Base-by-base conservation (phyloP, 2,113 vertebrate species). In the Myiagra hebetior region DNA sequence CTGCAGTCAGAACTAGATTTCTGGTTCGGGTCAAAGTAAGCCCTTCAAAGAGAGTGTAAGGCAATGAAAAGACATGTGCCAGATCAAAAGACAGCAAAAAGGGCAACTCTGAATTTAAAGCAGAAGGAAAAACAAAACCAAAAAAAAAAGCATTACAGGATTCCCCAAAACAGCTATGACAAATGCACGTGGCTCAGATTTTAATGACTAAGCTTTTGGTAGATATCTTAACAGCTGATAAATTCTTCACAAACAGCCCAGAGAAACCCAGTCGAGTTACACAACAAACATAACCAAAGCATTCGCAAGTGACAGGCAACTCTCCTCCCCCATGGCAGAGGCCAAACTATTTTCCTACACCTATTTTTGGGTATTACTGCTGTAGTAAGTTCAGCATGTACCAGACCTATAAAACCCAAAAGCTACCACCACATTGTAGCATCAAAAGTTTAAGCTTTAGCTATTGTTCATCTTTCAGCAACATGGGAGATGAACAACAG, bases 391-490 rank as follows among this genome's bases (percentile, higher is more conserved):
- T 95, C 81, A 87, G 53, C 5, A 1, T 37, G 46, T 46, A 81
- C 33, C 69, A 65, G 23, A 59, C 74, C 84, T 59, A 46, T 46
- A 92, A 96, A 94, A 63, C 62, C 83, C n/a, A 90, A 82, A 56
- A 89, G 89, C 87, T 82, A 91, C 77, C 55, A 91, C 67, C 67
- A 65, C 89, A 95, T 1, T 77, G 80, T 10, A 89, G 86, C 63
- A 84, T 49, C 81, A 87, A 64, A 88, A 73, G 77, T 60, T 95
- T 47, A 79, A 95, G 75, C 77, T 96, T 95, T 19, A 89, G 79
- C 81, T 91, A 92, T 68, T 92, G 91, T 86, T 97, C 79, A 55
- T 93, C 80, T 89, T 91, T 90, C 87, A 89, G 55, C 92, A 93
- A 87, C 86, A 75, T 23, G 2, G 57, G 84, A 96, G 69, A 95